Evolutionary conservation across 1,140 invertebrate genomes (phyloP).

Genomic region (Ips nitidus): DNA sequence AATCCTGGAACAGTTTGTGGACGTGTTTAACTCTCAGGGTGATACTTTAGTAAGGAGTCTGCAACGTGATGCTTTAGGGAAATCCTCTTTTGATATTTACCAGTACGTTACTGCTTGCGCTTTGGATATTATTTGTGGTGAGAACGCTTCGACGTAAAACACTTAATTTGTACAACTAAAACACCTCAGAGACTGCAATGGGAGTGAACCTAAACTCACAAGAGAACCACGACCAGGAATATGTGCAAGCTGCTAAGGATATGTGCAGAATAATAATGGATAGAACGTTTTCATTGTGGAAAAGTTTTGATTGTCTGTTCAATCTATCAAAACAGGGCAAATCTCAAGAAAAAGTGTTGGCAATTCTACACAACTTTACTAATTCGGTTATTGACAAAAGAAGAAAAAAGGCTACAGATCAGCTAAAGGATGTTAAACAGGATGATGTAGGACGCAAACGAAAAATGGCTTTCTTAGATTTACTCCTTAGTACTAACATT

Average conservation of each 20-base stretch:
- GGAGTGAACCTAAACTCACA: slow-evolving; percentile 20
- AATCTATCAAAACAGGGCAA: slow-evolving; percentile 2
- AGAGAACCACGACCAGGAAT: slow-evolving; percentile 10
- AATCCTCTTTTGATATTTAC: slow-evolving; percentile 61
- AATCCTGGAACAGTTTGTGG: slow-evolving; percentile 74
- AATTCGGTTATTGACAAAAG: slow-evolving; percentile 43
- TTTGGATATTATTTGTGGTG: slow-evolving; percentile 76
- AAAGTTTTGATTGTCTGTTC: slow-evolving; percentile 7
- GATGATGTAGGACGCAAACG: slow-evolving; percentile 48
- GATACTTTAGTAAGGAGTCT: slow-evolving; percentile 61
- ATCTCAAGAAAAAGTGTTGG: slow-evolving; percentile 54
- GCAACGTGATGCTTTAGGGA: slow-evolving; percentile 52
- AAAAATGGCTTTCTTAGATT: slow-evolving; percentile 72
- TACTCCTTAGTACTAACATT: slow-evolving; percentile 63
- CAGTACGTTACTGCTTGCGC: slow-evolving; percentile 67
- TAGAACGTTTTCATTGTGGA: slow-evolving; percentile 7
- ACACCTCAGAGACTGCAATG: slow-evolving; percentile 19
- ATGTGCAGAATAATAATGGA: not conserved
- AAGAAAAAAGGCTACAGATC: slow-evolving; percentile 46
- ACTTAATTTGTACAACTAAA: not conserved
- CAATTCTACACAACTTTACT: slow-evolving; percentile 56
- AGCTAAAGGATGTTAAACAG: slow-evolving; percentile 11
- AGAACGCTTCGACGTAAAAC: not conserved
- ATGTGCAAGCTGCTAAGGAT: slow-evolving; percentile 19
- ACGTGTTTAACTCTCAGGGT: slow-evolving; percentile 69